Percentiles rank a stretch among this genome's conserved stretches.
phyloP scores from a whole-genome alignment of 2,888 invertebrate species.

The Aethes cnicana region DNA sequence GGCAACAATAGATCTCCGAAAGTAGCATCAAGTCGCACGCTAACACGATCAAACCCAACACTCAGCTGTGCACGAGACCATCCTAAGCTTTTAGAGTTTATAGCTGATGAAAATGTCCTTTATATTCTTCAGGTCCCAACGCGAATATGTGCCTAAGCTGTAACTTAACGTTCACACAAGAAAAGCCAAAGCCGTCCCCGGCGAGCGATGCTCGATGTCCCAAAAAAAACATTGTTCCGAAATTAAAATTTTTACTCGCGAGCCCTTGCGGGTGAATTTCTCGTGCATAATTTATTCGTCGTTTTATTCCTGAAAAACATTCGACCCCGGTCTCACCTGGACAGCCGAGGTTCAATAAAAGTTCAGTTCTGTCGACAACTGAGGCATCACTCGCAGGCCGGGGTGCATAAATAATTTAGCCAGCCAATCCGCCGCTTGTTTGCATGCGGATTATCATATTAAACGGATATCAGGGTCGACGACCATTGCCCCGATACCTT shows the following conservation, averaged over 20 bases:
- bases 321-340: conserved; percentile 53
- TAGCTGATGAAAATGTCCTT: background rate
- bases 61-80: too few species aligned
- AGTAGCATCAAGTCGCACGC: too few species aligned
- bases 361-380: conserved; percentile 59
- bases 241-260: conserved; percentile 29
- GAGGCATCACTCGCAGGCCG: conserved; percentile 69
- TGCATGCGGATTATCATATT: conserved; percentile 82
- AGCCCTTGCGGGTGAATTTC: conserved; percentile 23
- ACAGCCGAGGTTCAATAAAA: conserved; percentile 66
- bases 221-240: conserved; percentile 25
- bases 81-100: too few species aligned
- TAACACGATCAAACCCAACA: too few species aligned
- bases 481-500: conserved; percentile 64
- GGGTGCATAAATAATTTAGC: conserved; percentile 80
- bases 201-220: conserved; percentile 22
- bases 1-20: background rate
- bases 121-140: background rate
- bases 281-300: conserved; percentile 53
- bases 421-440: conserved; percentile 77
- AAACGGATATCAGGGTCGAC: conserved; percentile 77
- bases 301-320: conserved; percentile 47
- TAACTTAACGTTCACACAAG: conserved; percentile 24
- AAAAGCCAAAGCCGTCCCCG: conserved; percentile 29
- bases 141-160: background rate